Conservation (phyloP, 2,797 vertebrate genomes). For the Miopithecus talapoin region DNA sequence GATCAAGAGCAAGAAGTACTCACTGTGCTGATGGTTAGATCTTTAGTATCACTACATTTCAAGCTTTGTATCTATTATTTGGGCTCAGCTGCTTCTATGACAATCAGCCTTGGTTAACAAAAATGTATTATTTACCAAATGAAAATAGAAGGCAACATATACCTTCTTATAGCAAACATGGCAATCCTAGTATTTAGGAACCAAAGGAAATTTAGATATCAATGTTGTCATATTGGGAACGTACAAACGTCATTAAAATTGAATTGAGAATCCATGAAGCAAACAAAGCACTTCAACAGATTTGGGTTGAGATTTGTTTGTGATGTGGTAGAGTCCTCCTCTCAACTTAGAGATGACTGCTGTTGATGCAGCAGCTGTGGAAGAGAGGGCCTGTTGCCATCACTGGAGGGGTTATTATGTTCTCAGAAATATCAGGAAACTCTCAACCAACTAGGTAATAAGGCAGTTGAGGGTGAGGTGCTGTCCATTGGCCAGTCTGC, state of each 20-base stretch:
- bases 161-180: background rate
- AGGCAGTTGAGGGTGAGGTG: background rate
- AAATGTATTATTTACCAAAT: background rate
- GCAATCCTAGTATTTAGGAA: background rate
- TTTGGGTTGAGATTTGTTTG: background rate
- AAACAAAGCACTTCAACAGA: background rate
- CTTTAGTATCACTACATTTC: background rate
- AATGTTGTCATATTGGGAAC: background rate
- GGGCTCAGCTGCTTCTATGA: background rate
- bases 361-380: background rate
- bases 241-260: background rate
- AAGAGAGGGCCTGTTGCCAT: background rate
- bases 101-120: background rate
- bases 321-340: background rate
- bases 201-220: background rate
- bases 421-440: background rate
- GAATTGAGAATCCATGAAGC: background rate
- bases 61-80: background rate
- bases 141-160: background rate
- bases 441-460: background rate
- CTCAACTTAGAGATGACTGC: background rate
- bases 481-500: background rate
- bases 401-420: background rate
- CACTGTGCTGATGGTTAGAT: background rate
- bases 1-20: background rate